phyloP scores from a whole-genome alignment of 2,113 vertebrate genomes.

The Lophius piscatorius region DNA sequence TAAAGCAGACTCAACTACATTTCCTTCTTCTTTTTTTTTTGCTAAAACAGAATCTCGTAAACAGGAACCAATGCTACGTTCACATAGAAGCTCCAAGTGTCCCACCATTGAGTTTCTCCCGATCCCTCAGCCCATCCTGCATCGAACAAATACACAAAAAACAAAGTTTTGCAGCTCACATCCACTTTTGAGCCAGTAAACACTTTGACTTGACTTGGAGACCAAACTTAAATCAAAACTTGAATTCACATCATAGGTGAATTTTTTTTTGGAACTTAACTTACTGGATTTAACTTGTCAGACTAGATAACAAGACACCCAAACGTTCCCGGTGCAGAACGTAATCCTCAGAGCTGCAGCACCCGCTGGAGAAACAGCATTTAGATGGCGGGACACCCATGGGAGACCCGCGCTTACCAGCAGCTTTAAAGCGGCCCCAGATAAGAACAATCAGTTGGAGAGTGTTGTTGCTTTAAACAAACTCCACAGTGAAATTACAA shows the following conservation, averaged over 20 bases:
- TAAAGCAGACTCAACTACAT: no score
- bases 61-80: no score
- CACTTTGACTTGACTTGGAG: neutral
- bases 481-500: conserved; percentile 25
- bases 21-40: no score
- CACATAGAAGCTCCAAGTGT: conserved; percentile 36
- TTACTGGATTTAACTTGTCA: no score
- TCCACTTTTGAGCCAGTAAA: neutral
- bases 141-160: no score
- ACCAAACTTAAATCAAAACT: neutral
- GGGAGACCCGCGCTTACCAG: neutral
- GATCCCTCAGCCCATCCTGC: no score
- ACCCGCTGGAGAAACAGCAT: neutral
- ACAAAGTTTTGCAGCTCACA: neutral
- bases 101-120: conserved; percentile 21
- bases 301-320: neutral
- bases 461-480: conserved; percentile 34
- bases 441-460: conserved; percentile 39
- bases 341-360: neutral
- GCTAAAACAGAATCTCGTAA: no score
- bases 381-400: neutral
- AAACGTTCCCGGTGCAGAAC: neutral
- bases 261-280: neutral
- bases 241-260: neutral
- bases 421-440: conserved; percentile 4